A percentile compares a stretch with the other conserved stretches of the same genome.
phyloP scores from a whole-genome alignment of 2,888 invertebrate species.

The Embidobia sp. region DNA sequence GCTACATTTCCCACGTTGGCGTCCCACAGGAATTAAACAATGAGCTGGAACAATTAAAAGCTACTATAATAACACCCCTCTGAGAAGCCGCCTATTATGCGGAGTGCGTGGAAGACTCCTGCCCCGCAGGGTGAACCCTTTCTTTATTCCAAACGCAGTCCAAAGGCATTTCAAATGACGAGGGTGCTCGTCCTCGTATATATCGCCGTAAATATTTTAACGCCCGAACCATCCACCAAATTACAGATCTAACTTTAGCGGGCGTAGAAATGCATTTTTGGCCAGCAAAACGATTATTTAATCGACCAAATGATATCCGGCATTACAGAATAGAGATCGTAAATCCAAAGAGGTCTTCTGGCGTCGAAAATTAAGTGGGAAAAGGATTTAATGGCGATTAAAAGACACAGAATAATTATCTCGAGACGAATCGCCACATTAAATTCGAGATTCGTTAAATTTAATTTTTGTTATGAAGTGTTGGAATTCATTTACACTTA shows the following conservation, averaged over 20 bases:
- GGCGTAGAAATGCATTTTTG: constrained; percentile 58
- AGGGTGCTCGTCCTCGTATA: constrained; percentile 76
- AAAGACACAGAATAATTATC: too few species aligned
- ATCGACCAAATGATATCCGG: constrained; percentile 12
- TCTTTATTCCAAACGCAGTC: constrained; percentile 64
- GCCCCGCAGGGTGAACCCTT: constrained; percentile 67
- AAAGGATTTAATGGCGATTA: too few species aligned
- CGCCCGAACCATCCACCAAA: constrained; percentile 78
- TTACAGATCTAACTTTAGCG: constrained; percentile 73
- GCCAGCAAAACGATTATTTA: constrained; percentile 18
- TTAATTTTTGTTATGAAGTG: too few species aligned
- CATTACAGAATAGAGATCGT: too few species aligned
- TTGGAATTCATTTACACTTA: too few species aligned
- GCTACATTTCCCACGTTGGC: constrained; percentile 70
- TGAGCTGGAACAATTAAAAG: constrained; percentile 76
- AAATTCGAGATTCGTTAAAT: too few species aligned
- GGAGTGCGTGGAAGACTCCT: constrained; percentile 60
- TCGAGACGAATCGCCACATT: too few species aligned
- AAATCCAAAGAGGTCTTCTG: too few species aligned
- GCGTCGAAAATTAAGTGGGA: too few species aligned
- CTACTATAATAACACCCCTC: constrained; percentile 77
- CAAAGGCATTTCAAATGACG: constrained; percentile 73
- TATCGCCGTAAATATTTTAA: constrained; percentile 76
- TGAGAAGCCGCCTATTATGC: constrained; percentile 74
- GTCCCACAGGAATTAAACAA: constrained; percentile 55